Percentiles rank a stretch among this genome's conserved stretches.
Conservation (phyloP, 2,797 vertebrate species). For the Heteromormyrus szaboi region DNA sequence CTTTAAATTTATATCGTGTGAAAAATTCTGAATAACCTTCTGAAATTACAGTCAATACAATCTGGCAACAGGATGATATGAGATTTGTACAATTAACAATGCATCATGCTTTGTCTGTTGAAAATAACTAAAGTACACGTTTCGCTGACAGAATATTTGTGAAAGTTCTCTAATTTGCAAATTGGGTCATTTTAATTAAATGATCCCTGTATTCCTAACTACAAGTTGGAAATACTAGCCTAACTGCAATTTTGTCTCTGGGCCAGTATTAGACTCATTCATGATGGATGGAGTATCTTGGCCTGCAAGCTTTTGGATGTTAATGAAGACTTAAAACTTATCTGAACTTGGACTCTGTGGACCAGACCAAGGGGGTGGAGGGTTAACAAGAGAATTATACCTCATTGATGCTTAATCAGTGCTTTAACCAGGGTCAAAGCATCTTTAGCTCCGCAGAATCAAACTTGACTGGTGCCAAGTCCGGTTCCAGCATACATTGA, state of each 20-base stretch:
- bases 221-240: slow-evolving; percentile 55
- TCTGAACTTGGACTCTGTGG: slow-evolving; percentile 54
- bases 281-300: slow-evolving; percentile 53
- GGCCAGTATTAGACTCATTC: slow-evolving; percentile 32
- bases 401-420: slow-evolving; percentile 21
- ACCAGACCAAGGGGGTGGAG: slow-evolving; percentile 59
- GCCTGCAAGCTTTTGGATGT: slow-evolving; percentile 73
- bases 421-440: not conserved
- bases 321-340: slow-evolving; percentile 71
- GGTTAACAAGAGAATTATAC: slow-evolving; percentile 40
- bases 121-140: not conserved
- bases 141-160: not conserved
- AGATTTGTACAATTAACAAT: not conserved
- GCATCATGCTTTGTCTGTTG: not conserved
- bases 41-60: not conserved
- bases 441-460: not conserved
- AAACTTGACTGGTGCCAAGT: not conserved
- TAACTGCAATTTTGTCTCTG: slow-evolving; percentile 55
- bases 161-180: slow-evolving; percentile 38
- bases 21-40: not conserved
- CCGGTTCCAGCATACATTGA: not conserved
- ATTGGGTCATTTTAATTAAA: slow-evolving; percentile 58
- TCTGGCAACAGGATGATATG: not conserved
- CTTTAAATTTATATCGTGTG: not conserved
- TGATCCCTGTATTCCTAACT: slow-evolving; percentile 18